Base-by-base conservation (phyloP, 2,113 vertebrate genomes). In the Tupaia chinensis region DNA sequence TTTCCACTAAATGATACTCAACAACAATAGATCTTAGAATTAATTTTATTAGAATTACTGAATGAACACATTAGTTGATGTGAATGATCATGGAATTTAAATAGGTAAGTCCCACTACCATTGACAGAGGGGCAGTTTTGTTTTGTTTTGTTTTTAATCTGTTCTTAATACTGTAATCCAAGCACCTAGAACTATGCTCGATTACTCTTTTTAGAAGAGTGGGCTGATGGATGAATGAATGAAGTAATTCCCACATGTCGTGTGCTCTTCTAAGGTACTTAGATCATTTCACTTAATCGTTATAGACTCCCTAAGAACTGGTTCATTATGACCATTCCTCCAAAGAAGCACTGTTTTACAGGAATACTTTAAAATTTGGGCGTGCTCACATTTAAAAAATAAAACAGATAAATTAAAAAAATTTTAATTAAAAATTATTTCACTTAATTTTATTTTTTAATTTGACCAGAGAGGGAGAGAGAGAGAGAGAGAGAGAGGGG, bases 81-180 rank as follows among this genome's bases (percentile, higher is more conserved):
- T 94, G 63, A 88, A 93, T 80, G 77, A 80, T 73, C 61, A 73
- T 9, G 58, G 19, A 84, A 74, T 78, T 80, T 88, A 86, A 85
- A 77, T 44, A 86, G n/a, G 81, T 63, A 34, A 27, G 87, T 85
- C 74, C 25, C 16, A 91, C 69, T 77, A 19, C 72, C 3, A 29
- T 17, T 90, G 23, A 93, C 69, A 93, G 65, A 87, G 56, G 89
- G 23, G 11, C 22, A 79, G 23, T 66, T 25, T 32, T 70, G 13
- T 58, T 53, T 44, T 77, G 19, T 68, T 87, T 56, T 27, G 7
- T 70, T 73, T 44, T 44, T 84, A 84, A 63, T 68, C 6, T 89
- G 12, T 80, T 89, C 77, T 95, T 53, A 80, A 0, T 87, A 27
- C n/a, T 80, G 7, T 87, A 90, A 83, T 34, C 29, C 5, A 68